Evolutionary conservation across 2,888 invertebrate species (phyloP).

Genomic region (Drosophila macrospina): DNA sequence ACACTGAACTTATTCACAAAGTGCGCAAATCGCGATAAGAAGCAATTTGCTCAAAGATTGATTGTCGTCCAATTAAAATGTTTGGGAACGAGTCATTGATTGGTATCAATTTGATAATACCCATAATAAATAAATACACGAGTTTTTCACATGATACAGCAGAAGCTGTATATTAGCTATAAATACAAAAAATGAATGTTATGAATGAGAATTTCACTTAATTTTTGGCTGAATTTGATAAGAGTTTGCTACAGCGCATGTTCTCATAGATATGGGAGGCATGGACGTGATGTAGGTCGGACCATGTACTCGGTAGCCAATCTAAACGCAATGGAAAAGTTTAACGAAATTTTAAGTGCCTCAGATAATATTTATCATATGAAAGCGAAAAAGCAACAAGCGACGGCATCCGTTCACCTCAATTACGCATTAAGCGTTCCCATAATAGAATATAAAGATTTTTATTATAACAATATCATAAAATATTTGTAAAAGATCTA

Average conservation of each 20-base stretch:
- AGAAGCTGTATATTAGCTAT: conserved; percentile 35
- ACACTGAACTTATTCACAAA: conserved; percentile 66
- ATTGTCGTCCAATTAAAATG: conserved; percentile 34
- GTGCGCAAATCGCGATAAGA: conserved; percentile 44
- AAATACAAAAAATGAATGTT: conserved; percentile 39
- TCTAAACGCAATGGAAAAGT: conserved; percentile 55
- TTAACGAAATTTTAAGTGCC: conserved; percentile 28
- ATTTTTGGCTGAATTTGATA: conserved; percentile 50
- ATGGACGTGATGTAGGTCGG: conserved; percentile 60
- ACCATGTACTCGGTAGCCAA: conserved; percentile 28
- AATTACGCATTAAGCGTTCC: background rate
- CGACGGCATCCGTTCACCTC: conserved; percentile 15
- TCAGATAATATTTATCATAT: conserved; percentile 24
- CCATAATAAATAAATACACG: conserved; percentile 52
- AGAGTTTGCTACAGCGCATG: conserved; percentile 19
- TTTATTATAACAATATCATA: conserved; percentile 11
- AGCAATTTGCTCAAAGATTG: conserved; percentile 34
- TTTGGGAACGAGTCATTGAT: conserved; percentile 17
- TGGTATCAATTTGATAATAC: conserved; percentile 24
- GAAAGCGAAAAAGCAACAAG: conserved; percentile 10
- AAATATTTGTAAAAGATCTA: background rate
- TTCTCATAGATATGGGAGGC: too few relatives aligned
- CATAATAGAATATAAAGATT: conserved; percentile 18
- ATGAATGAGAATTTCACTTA: conserved; percentile 42
- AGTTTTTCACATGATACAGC: conserved; percentile 56